Conservation (phyloP, 2,797 vertebrate genomes). For the Odontamblyopus rebecca region DNA sequence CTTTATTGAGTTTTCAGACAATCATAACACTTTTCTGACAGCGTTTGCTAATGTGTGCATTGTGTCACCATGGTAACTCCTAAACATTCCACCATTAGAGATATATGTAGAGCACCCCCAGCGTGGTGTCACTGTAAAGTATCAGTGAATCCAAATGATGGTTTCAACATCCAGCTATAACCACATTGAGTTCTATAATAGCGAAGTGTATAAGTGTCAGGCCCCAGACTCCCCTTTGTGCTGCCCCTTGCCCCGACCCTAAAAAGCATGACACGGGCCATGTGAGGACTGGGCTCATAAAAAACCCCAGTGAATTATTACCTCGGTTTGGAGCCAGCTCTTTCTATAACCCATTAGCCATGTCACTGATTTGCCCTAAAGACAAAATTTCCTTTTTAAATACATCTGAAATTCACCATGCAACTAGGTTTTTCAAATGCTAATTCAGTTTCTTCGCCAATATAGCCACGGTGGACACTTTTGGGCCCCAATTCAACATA, state of each 20-base stretch:
- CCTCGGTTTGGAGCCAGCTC: conserved; percentile 55
- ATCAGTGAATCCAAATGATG: too few species aligned
- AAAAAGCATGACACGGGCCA: conserved; percentile 31
- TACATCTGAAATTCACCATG: conserved; percentile 49
- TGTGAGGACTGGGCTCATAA: conserved; percentile 38
- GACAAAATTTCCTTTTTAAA: conserved; percentile 54
- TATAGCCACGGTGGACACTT: conserved; percentile 38
- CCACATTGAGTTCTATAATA: neutral
- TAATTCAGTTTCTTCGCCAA: conserved; percentile 52
- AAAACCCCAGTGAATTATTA: conserved; percentile 55
- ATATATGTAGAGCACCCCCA: too few species aligned
- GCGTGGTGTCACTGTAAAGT: too few species aligned
- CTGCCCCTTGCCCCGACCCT: conserved; percentile 3
- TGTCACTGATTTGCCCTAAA: conserved; percentile 57
- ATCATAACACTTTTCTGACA: too few species aligned
- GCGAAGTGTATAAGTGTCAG: neutral
- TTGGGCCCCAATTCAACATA: conserved; percentile 26
- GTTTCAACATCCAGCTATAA: neutral
- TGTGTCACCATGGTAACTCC: too few species aligned
- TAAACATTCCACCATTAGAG: too few species aligned
- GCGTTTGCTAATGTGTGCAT: too few species aligned
- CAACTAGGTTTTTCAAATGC: conserved; percentile 42
- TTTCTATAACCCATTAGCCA: conserved; percentile 54
- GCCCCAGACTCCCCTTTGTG: conserved; percentile 6
- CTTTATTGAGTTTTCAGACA: too few species aligned